Evolutionary conservation across 2,797 vertebrate genomes (phyloP).

Genomic region (Scolopax rusticola): DNA sequence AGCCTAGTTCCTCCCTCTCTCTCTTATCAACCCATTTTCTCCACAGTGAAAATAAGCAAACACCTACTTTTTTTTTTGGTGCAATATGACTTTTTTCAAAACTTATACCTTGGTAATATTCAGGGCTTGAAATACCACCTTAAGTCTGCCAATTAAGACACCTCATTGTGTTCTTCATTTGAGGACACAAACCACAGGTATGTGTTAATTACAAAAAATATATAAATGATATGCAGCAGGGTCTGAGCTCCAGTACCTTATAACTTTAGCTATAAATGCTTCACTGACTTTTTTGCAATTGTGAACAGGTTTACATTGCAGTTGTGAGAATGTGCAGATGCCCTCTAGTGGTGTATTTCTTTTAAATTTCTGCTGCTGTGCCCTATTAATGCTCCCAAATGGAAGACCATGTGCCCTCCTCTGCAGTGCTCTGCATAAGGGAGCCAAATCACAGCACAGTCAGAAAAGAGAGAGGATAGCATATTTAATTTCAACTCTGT

Average conservation of each 20-base stretch:
- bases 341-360: constrained; percentile 59
- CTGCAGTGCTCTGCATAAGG: background rate
- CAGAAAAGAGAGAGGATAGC: background rate
- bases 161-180: background rate
- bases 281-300: background rate
- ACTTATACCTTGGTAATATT: background rate
- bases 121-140: background rate
- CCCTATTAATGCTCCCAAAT: background rate
- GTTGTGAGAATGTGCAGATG: background rate
- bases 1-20: background rate
- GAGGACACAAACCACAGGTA: background rate
- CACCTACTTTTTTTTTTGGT: background rate
- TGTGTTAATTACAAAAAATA: background rate
- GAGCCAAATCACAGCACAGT: background rate
- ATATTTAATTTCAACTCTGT: background rate
- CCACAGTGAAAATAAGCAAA: background rate
- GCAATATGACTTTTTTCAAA: background rate
- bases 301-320: background rate
- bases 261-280: background rate
- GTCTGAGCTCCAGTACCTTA: background rate
- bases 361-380: background rate
- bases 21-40: background rate
- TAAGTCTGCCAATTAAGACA: background rate
- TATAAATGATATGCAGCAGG: background rate
- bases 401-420: background rate